Evolutionary conservation across 2,797 vertebrate genomes (phyloP), one percentile per base, ranked within the genome.

Genomic region (Pipistrellus nathusii): DNA sequence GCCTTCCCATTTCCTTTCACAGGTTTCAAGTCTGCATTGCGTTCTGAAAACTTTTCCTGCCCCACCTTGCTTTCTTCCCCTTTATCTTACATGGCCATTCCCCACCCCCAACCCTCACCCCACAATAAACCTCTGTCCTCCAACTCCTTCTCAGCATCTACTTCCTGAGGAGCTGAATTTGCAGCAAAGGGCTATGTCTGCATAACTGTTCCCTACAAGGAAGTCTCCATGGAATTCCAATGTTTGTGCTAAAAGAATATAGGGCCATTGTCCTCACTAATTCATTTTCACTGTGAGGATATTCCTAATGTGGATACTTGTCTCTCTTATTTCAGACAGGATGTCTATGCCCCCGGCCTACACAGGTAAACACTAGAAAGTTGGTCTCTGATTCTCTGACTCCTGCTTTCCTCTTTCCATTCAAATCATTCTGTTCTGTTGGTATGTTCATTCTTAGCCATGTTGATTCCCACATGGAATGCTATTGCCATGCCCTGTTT

Each of bases 191-290:
- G 27, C 25, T 44, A 4, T 13, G 4, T 20, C 55, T 35, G 32
- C 41, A 2, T 38, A 77, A 73, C 59, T 32, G 7, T 35, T 93
- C 64, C 53, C 69, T 78, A 20, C 17, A 48, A 88, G 25, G 17
- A 96, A 76, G 48, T 83, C 64, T 68, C 64, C 57, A 71, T 73
- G 55, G 62, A 59, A 80, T 76, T 75, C 68, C 89, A 93, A 55
- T 62, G 76, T 44, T 80, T 62, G 25, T 64, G 68, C 75, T 48
- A 59, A 66, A 57, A 88, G 77, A 92, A 81, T 17, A 72, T 6
- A 46, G 25, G 15, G 77, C 82, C 46, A 73, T 27, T 59, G n/a
- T n/a, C 69, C 83, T 51, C 46, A 78, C 46, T 89, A 59, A 77
- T 41, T 48, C 15, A 35, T 72, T 82, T 88, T 23, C 71, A 30